A percentile compares a stretch with the other conserved stretches of the same genome.
These are phyloP conservation scores for Caerostris darwini DNA, from an alignment of 1,140 invertebrate genomes.

Conservation along the genomic window DNA sequence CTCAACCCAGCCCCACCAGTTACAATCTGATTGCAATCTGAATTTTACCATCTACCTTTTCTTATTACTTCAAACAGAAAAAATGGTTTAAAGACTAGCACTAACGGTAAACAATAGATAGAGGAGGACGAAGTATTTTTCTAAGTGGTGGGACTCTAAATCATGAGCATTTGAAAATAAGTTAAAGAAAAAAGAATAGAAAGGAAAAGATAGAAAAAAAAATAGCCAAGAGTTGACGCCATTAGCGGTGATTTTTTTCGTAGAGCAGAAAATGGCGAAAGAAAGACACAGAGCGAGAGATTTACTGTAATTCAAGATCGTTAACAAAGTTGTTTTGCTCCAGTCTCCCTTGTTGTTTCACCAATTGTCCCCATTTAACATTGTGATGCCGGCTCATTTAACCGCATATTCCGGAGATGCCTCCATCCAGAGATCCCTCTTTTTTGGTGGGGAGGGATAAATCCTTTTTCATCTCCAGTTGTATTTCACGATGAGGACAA, in stretches of 20 bases:
- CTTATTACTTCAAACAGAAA: too few species aligned
- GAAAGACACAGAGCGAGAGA: constrained; percentile 2
- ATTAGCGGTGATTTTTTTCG: neutral
- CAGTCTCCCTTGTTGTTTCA: constrained; percentile 8
- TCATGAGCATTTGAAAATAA: neutral
- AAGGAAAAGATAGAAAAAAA: neutral
- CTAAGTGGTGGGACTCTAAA: neutral
- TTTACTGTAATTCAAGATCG: constrained; percentile 32
- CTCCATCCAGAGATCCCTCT: neutral
- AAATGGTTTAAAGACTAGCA: neutral
- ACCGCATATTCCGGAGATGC: constrained; percentile 4
- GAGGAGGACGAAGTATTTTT: neutral
- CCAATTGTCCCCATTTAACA: constrained; percentile 19
- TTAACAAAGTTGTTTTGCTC: constrained; percentile 22
- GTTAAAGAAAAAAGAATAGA: neutral
- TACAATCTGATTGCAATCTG: too few species aligned
- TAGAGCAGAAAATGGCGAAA: neutral
- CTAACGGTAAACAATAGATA: neutral
- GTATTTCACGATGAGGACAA: neutral
- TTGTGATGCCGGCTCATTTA: constrained; percentile 26
- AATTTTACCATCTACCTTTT: too few species aligned
- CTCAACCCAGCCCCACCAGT: too few species aligned
- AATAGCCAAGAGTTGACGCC: neutral
- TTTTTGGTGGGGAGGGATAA: neutral
- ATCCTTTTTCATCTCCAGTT: neutral